Evolutionary conservation across 2,797 vertebrate genomes (phyloP).

Genomic region (Melanotaenia pygmaea): DNA sequence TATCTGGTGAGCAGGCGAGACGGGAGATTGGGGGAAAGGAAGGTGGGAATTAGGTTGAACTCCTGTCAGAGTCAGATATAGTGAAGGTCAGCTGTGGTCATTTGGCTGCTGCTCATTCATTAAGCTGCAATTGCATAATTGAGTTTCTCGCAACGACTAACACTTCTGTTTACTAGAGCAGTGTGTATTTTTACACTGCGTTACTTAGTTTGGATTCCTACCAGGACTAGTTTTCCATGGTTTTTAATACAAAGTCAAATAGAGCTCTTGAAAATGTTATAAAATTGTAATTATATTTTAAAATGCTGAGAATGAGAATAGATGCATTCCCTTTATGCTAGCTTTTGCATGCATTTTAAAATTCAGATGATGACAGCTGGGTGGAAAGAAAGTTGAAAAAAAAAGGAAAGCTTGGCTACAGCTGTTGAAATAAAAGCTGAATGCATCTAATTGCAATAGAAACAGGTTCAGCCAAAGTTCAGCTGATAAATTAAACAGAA

Average conservation of each 20-base stretch:
- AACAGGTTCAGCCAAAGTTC: background rate
- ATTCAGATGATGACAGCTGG: no score
- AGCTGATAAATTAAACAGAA: background rate
- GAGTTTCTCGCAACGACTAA: slow-evolving; percentile 12
- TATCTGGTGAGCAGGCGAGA: slow-evolving; percentile 37
- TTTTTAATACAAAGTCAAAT: background rate
- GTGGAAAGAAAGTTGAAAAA: background rate
- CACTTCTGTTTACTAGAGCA: slow-evolving; percentile 1
- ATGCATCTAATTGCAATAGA: background rate
- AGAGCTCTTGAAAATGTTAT: background rate
- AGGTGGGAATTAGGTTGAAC: slow-evolving; percentile 39
- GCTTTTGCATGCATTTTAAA: no score
- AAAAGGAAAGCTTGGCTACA: background rate
- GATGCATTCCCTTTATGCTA: no score
- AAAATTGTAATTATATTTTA: background rate
- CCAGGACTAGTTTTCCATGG: background rate
- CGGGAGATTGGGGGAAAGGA: slow-evolving; percentile 1
- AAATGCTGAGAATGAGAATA: no score
- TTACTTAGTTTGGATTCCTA: background rate
- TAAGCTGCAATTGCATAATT: slow-evolving; percentile 4
- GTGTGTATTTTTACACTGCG: slow-evolving; percentile 22
- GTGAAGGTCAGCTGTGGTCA: slow-evolving; percentile 57
- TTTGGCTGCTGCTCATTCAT: slow-evolving; percentile 32
- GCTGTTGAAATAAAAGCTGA: background rate
- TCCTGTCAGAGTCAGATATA: slow-evolving; percentile 47